phyloP scores from a whole-genome alignment of 2,888 invertebrate genomes.

The Theretra japonica region DNA sequence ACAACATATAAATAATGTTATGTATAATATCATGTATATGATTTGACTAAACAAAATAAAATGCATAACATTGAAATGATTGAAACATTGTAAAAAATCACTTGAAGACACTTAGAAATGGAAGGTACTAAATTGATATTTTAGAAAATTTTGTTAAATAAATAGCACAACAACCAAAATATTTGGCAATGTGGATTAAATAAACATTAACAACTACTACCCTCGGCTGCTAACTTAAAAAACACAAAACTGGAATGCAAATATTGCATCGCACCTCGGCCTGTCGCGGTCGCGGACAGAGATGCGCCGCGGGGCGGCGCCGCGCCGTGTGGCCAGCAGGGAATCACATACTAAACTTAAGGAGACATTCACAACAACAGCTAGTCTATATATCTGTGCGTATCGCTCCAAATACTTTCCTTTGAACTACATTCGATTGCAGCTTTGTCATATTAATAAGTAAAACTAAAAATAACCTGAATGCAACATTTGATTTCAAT shows the following conservation, averaged over 20 bases:
- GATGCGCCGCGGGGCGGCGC: slow-evolving; percentile 5
- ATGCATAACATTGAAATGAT: slow-evolving; percentile 84
- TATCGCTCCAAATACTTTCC: slow-evolving; percentile 76
- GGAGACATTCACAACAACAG: slow-evolving; percentile 70
- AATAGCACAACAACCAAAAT: slow-evolving; percentile 83
- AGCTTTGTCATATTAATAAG: slow-evolving; percentile 72
- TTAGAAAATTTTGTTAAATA: slow-evolving; percentile 72
- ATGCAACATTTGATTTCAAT: slow-evolving; percentile 79
- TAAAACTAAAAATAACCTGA: slow-evolving; percentile 80
- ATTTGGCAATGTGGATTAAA: slow-evolving; percentile 82
- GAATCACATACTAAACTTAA: slow-evolving; percentile 54
- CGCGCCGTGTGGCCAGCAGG: slow-evolving; percentile 44
- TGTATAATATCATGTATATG: slow-evolving; percentile 81
- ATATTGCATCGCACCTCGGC: slow-evolving; percentile 83
- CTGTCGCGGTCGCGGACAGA: slow-evolving; percentile 44
- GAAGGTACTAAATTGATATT: slow-evolving; percentile 82
- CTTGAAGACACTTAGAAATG: slow-evolving; percentile 77
- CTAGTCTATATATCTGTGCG: slow-evolving; percentile 76
- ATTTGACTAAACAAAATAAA: slow-evolving; percentile 84
- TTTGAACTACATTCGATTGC: slow-evolving; percentile 81
- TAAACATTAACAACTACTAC: slow-evolving; percentile 78
- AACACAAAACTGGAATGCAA: slow-evolving; percentile 83
- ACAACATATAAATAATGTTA: slow-evolving; percentile 71
- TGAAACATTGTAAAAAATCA: slow-evolving; percentile 79
- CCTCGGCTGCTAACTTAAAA: slow-evolving; percentile 76